Base-by-base conservation (phyloP, 2,797 vertebrate genomes). In the Clarias fuscus region DNA sequence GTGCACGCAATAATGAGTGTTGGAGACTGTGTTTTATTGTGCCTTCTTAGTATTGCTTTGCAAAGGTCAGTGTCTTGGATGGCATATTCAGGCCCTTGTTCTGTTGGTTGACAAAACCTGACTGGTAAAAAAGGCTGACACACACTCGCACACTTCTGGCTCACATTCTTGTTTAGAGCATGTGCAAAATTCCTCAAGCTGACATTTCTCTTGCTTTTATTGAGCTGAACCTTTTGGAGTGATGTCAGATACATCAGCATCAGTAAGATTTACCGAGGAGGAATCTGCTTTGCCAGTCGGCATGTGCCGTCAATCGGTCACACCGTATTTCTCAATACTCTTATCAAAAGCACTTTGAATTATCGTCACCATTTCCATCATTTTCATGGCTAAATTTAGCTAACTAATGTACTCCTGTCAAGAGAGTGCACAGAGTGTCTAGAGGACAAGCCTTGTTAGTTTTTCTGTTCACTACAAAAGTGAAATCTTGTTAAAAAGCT, bases 401-500 rank as follows among this genome's bases (percentile, higher is more conserved):
- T 53, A 82, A 58, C 93, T 24, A 18, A 95, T 95, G 94, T 92
- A 95, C 92, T 95, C 94, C 91, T 94, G 88, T 90, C 79, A 82
- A 67, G 62, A 67, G 62, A 81, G 79, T n/a, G 27, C 62, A 27
- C n/a, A 27, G 62, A 48, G 40, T 81, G 22, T 37, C 78, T 65
- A n/a, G 62, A 67, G 79, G 62, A 82, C 40, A 48, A 43, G 40
- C 37, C 24, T 13, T 10, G 64, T 53, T 67, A 10, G 43, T 43
- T 67, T 48, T 48, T 14, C 62, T 22, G 5, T 53, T 53, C 64
- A 53, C 43, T 64, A 30, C 40, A 27, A 81, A 67, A 67, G 17
- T 1, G 11, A 30, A 30, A 53, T 53, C 11, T 62, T 8, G 15
- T 40, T 40, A 17, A 79, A 48, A 53, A 48, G 10, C 18, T 3